phyloP scores from a whole-genome alignment of 2,888 invertebrate species.

The Aplocera efformata region DNA sequence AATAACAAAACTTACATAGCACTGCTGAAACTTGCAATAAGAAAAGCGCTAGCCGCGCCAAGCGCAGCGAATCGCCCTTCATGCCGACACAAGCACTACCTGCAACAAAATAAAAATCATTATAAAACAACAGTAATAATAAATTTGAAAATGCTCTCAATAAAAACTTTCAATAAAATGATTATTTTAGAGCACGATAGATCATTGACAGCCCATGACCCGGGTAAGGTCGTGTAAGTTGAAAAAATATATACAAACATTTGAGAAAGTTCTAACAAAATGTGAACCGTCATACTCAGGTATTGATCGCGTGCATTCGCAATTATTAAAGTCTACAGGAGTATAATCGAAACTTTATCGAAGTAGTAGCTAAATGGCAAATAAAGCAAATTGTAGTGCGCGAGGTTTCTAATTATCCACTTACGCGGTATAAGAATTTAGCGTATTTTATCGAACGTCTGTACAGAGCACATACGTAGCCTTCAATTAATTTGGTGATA shows the following conservation, averaged over 20 bases:
- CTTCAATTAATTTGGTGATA: constrained; percentile 31
- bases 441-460: constrained; percentile 34
- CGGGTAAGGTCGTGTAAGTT: constrained; percentile 21
- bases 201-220: constrained; percentile 26
- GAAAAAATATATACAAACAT: constrained; percentile 33
- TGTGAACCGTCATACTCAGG: background rate
- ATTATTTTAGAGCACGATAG: constrained; percentile 24
- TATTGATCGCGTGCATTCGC: background rate
- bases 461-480: constrained; percentile 37
- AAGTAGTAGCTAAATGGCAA: too few species aligned
- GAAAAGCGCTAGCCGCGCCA: constrained; percentile 66
- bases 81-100: constrained; percentile 54
- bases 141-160: too few species aligned
- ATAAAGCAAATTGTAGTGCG: too few species aligned
- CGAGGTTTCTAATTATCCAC: constrained; percentile 17
- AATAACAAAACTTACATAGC: constrained; percentile 55
- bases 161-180: background rate
- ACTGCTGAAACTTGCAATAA: constrained; percentile 63
- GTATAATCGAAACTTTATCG: too few species aligned
- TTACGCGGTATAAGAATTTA: constrained; percentile 28
- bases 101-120: constrained; percentile 37
- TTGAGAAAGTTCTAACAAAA: constrained; percentile 42
- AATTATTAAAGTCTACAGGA: too few species aligned
- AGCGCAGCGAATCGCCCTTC: constrained; percentile 66
- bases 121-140: constrained; percentile 7